phyloP scores from a whole-genome alignment of 2,113 vertebrate genomes.

The Bos javanicus region DNA sequence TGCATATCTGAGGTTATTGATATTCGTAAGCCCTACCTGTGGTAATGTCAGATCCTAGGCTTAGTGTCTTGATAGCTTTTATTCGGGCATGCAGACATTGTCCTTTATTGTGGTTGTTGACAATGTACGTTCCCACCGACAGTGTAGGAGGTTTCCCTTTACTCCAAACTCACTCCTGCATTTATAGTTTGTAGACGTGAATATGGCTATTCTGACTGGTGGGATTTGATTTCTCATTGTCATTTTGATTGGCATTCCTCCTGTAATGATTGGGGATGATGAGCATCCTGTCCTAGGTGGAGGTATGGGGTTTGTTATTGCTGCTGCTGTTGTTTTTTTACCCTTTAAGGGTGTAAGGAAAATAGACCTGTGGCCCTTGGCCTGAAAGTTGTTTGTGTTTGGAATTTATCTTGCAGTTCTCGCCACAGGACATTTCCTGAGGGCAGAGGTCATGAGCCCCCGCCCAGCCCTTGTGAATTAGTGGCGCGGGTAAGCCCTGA shows the following conservation, averaged over 20 bases:
- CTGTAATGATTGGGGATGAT: neutral
- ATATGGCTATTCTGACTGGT: neutral
- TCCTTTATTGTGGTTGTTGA: rapidly evolving
- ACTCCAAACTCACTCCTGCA: neutral
- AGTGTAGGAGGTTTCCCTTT: neutral
- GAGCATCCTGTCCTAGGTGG: neutral
- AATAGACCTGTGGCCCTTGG: neutral
- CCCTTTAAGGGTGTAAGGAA: neutral
- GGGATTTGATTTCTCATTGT: neutral
- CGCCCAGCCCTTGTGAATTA: neutral
- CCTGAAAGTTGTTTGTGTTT: neutral
- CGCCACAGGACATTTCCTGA: neutral
- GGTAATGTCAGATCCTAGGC: neutral
- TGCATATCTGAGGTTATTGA: too few relatives aligned
- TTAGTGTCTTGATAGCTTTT: neutral
- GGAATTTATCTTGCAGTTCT: neutral
- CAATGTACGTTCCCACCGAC: neutral
- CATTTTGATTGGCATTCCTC: neutral
- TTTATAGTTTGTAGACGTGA: neutral
- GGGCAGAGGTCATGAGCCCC: neutral
- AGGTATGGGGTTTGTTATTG: neutral
- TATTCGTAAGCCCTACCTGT: neutral
- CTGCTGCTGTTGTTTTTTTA: neutral
- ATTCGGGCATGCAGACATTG: neutral
- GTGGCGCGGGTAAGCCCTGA: rapidly evolving